phyloP scores from a whole-genome alignment of 2,888 invertebrate genomes.

The Luperina testacea region DNA sequence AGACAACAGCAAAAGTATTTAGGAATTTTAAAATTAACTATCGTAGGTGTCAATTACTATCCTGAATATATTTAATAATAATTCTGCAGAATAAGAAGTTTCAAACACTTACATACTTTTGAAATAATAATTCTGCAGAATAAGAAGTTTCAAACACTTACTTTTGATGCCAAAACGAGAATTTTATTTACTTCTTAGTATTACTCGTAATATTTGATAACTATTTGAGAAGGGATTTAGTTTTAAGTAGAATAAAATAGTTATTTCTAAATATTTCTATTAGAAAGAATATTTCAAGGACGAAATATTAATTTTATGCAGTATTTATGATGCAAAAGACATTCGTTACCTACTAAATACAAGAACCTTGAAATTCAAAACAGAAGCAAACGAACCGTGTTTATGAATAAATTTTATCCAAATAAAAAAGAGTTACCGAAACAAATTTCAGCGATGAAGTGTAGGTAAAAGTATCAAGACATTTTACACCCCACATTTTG shows the following conservation, averaged over 20 bases:
- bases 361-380: slow-evolving; percentile 1
- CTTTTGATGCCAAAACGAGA: slow-evolving; percentile 23
- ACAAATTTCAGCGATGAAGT: not conserved
- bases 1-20: not conserved
- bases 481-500: not conserved
- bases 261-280: not conserved
- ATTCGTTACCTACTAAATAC: not conserved
- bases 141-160: slow-evolving; percentile 1
- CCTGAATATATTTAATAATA: not conserved
- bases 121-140: not conserved
- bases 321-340: not conserved
- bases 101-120: slow-evolving; percentile 6
- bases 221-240: not conserved
- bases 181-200: slow-evolving; percentile 12
- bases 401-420: not conserved
- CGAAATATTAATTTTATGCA: not conserved
- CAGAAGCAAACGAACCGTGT: not conserved
- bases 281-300: not conserved
- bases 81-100: not conserved
- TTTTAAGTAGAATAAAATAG: not conserved
- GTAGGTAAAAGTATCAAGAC: not conserved
- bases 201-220: not conserved
- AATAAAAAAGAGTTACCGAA: not conserved
- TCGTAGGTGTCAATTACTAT: not conserved
- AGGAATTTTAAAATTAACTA: too few relatives aligned